phyloP scores from a whole-genome alignment of 2,113 vertebrate species.

The Phalacrocorax pelagicus region DNA sequence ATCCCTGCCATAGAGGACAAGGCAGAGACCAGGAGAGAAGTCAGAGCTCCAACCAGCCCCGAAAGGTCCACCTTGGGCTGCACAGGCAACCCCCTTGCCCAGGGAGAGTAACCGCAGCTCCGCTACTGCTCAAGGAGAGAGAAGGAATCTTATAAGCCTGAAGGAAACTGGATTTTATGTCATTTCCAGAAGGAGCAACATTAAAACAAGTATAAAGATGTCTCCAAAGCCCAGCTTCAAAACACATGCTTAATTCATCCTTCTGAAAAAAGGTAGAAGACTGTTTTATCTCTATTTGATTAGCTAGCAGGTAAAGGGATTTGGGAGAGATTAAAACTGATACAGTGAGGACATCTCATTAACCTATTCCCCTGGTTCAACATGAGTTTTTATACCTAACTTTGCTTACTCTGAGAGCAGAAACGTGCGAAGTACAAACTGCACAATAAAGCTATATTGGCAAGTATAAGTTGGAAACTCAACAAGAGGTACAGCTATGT shows the following conservation, averaged over 20 bases:
- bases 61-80: rapidly evolving
- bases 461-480: not conserved
- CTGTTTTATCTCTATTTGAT: not conserved
- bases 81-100: rapidly evolving
- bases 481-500: not conserved
- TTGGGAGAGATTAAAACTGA: slow-evolving; percentile 1
- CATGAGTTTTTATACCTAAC: not conserved
- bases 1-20: not conserved
- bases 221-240: not conserved
- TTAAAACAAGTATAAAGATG: not conserved
- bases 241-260: not conserved
- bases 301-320: slow-evolving; percentile 12
- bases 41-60: not conserved
- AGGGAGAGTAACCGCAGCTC: not conserved
- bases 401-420: not conserved
- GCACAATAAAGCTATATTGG: not conserved
- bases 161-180: not conserved
- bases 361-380: not conserved
- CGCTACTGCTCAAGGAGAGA: not conserved
- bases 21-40: not conserved
- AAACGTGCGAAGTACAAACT: not conserved
- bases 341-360: not conserved
- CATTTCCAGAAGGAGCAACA: not conserved
- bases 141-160: not conserved
- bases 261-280: not conserved